Conservation (phyloP, 1,140 invertebrate species). For the Zaprionus africanus region DNA sequence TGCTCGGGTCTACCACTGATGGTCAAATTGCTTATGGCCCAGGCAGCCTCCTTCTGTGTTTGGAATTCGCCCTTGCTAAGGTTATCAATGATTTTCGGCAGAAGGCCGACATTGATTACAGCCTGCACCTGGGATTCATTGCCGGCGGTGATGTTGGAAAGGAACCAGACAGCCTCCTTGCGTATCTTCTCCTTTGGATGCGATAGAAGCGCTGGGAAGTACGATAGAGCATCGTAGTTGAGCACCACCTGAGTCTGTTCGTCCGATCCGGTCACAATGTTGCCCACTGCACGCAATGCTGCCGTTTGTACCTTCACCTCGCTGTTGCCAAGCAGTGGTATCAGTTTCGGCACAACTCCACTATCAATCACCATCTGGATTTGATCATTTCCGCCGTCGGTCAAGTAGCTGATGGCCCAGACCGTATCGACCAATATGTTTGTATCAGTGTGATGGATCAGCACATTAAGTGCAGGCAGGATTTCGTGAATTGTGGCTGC, state of each 20-base stretch:
- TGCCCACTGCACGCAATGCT: constrained; percentile 97
- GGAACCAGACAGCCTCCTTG: constrained; percentile 99
- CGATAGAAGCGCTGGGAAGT: constrained; percentile 94
- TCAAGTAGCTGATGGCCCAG: constrained; percentile 99
- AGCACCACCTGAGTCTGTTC: constrained; percentile 98
- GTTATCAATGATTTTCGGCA: constrained; percentile 98
- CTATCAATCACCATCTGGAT: constrained; percentile 99
- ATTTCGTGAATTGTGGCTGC: constrained; percentile 95
- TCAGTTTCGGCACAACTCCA: constrained; percentile 96
- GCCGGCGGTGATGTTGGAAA: constrained; percentile 99
- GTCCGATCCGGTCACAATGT: constrained; percentile 99
- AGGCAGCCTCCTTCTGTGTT: constrained; percentile 99
- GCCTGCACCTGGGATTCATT: constrained; percentile 98
- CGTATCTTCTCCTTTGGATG: constrained; percentile 93
- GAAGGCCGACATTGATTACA: constrained; percentile 96
- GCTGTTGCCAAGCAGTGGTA: constrained; percentile 97
- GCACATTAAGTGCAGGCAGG: constrained; percentile 95
- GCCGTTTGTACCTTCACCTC: constrained; percentile 99
- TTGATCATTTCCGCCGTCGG: constrained; percentile 99
- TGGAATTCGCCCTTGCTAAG: constrained; percentile 98
- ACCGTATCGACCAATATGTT: constrained; percentile 99
- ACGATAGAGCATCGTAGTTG: constrained; percentile 95
- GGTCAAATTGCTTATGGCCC: constrained; percentile 99
- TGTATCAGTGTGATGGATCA: constrained; percentile 98
- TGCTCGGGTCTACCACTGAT: constrained; percentile 98